Evolutionary conservation across 2,797 vertebrate species (phyloP).

Genomic region (Anas acuta): DNA sequence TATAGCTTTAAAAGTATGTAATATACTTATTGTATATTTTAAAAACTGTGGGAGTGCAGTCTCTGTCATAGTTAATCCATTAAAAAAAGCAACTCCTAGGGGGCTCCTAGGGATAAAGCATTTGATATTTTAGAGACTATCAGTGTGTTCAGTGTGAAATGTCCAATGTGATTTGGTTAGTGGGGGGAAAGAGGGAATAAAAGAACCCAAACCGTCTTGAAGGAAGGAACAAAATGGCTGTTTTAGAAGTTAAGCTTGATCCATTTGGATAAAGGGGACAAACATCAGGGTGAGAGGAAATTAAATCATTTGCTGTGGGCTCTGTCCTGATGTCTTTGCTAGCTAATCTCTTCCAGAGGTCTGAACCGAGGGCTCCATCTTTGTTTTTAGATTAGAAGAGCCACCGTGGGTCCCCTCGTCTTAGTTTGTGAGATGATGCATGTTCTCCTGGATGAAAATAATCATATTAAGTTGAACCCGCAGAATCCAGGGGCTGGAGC

Average conservation of each 20-base stretch:
- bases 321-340: not conserved
- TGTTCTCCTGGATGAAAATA: not conserved
- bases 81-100: constrained; percentile 62
- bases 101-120: constrained; percentile 43
- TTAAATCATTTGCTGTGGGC: not conserved
- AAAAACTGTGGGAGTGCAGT: constrained; percentile 72
- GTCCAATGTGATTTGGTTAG: constrained; percentile 35
- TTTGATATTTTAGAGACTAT: constrained; percentile 38
- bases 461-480: not conserved
- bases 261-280: not conserved
- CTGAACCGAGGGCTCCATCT: not conserved
- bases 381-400: not conserved
- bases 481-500: not conserved
- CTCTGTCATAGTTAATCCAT: constrained; percentile 76
- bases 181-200: not conserved
- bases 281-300: fast-evolving
- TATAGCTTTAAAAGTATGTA: constrained; percentile 77
- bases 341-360: not conserved
- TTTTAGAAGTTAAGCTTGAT: fast-evolving
- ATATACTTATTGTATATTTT: constrained; percentile 77
- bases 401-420: fast-evolving
- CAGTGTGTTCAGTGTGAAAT: constrained; percentile 2
- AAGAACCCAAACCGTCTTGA: not conserved
- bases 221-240: not conserved
- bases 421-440: fast-evolving